Percentiles rank a stretch among this genome's conserved stretches.
These are phyloP conservation scores for Dorcus parallelipipedus DNA, from an alignment of 2,888 invertebrate genomes.

Conservation along the genomic window DNA sequence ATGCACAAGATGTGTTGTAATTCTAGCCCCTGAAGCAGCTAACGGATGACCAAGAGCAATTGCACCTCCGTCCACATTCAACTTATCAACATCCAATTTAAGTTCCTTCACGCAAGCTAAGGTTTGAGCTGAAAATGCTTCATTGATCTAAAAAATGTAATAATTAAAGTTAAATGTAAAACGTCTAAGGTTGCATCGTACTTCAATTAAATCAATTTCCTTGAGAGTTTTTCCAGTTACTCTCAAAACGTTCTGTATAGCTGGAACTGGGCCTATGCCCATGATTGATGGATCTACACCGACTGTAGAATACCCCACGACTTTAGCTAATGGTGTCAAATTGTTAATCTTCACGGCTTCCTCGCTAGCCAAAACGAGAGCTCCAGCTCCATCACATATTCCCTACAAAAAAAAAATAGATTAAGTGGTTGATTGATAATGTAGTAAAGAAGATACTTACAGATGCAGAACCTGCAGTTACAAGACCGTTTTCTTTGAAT, in stretches of 20 bases:
- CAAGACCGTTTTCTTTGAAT: constrained; percentile 92
- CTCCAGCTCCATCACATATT: constrained; percentile 95
- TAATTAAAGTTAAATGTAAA: constrained; percentile 1
- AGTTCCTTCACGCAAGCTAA: constrained; percentile 89
- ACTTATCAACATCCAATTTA: constrained; percentile 77
- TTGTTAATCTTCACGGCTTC: constrained; percentile 77
- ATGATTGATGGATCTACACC: constrained; percentile 97
- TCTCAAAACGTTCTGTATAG: constrained; percentile 83
- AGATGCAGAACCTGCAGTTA: constrained; percentile 92
- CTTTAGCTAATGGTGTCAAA: constrained; percentile 84
- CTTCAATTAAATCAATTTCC: constrained; percentile 92
- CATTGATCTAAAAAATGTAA: constrained; percentile 75
- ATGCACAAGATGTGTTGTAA: constrained; percentile 86
- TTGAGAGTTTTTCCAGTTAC: constrained; percentile 73
- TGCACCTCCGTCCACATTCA: constrained; percentile 95
- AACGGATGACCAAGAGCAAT: constrained; percentile 97
- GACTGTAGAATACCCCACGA: constrained; percentile 88
- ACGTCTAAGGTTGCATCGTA: constrained; percentile 41
- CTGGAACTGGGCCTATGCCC: constrained; percentile 96
- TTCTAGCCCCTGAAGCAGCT: constrained; percentile 91
- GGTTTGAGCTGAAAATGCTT: constrained; percentile 95
- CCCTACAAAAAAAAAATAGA: constrained; percentile 59
- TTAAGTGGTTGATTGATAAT: background rate
- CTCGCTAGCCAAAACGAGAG: constrained; percentile 87
- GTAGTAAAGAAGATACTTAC: constrained; percentile 53